Percentiles rank a stretch among this genome's conserved stretches.
Conservation (phyloP, 2,888 invertebrate genomes). For the Eledona agricola region DNA sequence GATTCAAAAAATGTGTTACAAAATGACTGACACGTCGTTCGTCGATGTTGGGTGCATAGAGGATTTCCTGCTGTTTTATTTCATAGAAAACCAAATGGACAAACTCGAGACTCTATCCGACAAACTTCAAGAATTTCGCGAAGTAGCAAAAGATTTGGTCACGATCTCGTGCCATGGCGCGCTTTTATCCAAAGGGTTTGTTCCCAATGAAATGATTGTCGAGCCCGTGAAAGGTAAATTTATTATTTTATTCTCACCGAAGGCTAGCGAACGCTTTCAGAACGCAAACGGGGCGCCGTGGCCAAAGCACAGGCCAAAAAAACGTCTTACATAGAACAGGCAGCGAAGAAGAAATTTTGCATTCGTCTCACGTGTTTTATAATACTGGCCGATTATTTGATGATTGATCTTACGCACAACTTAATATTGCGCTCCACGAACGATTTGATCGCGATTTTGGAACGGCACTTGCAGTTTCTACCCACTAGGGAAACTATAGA, state of each 20-base stretch:
- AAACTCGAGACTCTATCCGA: slow-evolving; percentile 55
- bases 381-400: slow-evolving; percentile 76
- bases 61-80: slow-evolving; percentile 71
- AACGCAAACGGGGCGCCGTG: slow-evolving; percentile 17
- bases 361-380: slow-evolving; percentile 79
- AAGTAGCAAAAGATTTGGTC: slow-evolving; percentile 67
- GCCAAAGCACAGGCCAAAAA: slow-evolving; percentile 44
- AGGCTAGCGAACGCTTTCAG: slow-evolving; percentile 1
- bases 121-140: slow-evolving; percentile 64
- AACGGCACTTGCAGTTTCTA: slow-evolving; percentile 66
- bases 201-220: slow-evolving; percentile 71
- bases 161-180: slow-evolving; percentile 79
- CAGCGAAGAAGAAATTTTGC: slow-evolving; percentile 83
- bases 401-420: slow-evolving; percentile 73
- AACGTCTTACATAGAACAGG: slow-evolving; percentile 83
- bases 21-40: slow-evolving; percentile 71
- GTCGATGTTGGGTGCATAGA: slow-evolving; percentile 66
- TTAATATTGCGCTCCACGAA: slow-evolving; percentile 71
- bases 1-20: slow-evolving; percentile 74
- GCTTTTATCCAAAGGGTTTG: slow-evolving; percentile 78
- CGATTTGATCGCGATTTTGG: slow-evolving; percentile 67
- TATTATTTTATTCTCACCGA: neutral
- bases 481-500: slow-evolving; percentile 61
- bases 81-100: slow-evolving; percentile 74
- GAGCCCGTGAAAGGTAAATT: slow-evolving; percentile 48